A percentile compares a stretch with the other conserved stretches of the same genome.
Evolutionary conservation across 2,113 vertebrate species (phyloP).

Genomic region (Glaucidium brasilianum): DNA sequence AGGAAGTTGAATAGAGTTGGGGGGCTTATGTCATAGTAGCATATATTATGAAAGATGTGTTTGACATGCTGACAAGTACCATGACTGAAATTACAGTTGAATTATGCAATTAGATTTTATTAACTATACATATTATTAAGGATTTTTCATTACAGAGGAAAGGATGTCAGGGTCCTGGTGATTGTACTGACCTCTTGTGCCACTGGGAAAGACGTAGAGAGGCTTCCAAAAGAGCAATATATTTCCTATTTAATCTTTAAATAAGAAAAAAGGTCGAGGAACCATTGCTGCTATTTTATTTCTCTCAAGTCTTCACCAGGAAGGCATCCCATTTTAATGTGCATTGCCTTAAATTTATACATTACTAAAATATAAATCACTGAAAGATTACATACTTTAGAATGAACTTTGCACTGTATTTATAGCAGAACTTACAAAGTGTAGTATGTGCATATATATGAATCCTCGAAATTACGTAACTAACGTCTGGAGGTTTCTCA

Average conservation of each 20-base stretch:
- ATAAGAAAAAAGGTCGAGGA: slow-evolving; percentile 34
- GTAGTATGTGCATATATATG: neutral
- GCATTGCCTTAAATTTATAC: neutral
- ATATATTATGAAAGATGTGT: neutral
- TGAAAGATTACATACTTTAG: neutral
- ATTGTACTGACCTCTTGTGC: slow-evolving; percentile 31
- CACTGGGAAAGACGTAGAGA: slow-evolving; percentile 16
- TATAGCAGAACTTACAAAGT: neutral
- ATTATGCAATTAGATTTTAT: slow-evolving; percentile 55
- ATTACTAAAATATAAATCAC: neutral
- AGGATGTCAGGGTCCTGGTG: slow-evolving; percentile 17
- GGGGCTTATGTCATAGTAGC: neutral
- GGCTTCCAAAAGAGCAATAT: slow-evolving; percentile 39
- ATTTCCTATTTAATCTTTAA: slow-evolving; percentile 45
- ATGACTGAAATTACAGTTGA: neutral
- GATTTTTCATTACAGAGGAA: slow-evolving; percentile 26
- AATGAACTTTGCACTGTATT: neutral
- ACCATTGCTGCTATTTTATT: slow-evolving; percentile 15
- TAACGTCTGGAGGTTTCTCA: neutral
- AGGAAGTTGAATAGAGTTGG: neutral
- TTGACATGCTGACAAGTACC: neutral
- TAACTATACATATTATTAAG: slow-evolving; percentile 28
- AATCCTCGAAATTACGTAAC: neutral
- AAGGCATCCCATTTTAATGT: neutral
- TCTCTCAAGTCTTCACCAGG: slow-evolving; percentile 19